Conservation (phyloP, 2,797 vertebrate species). For the Xyrichtys novacula region DNA sequence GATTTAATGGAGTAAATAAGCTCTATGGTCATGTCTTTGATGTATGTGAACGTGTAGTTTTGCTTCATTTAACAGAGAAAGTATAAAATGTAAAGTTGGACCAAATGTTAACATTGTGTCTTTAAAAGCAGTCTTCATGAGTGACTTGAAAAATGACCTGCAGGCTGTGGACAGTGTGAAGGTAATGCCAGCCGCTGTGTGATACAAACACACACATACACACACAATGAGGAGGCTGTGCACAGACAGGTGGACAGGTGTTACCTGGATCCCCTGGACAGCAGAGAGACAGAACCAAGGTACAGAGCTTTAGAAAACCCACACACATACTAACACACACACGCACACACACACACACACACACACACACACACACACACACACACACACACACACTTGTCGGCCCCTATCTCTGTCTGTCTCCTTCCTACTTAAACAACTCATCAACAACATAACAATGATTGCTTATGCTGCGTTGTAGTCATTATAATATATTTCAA, state of each 20-base stretch:
- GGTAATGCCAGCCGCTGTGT: slow-evolving; percentile 18
- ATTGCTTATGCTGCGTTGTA: too few species aligned
- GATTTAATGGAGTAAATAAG: not conserved
- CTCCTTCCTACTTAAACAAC: too few species aligned
- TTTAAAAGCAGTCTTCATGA: not conserved
- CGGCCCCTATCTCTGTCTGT: too few species aligned
- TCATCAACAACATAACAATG: too few species aligned
- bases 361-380: slow-evolving; percentile 6
- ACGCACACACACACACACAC: not conserved
- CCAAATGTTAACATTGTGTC: not conserved
- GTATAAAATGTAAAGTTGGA: not conserved
- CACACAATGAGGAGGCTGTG: slow-evolving; percentile 9
- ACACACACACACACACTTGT: slow-evolving; percentile 1
- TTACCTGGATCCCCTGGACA: slow-evolving; percentile 75
- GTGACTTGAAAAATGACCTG: not conserved
- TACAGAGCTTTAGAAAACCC: slow-evolving; percentile 62
- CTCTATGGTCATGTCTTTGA: not conserved
- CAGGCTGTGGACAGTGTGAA: not conserved
- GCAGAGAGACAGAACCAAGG: slow-evolving; percentile 66
- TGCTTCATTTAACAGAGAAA: not conserved
- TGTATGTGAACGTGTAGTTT: too few species aligned
- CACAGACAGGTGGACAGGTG: slow-evolving; percentile 47
- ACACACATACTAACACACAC: slow-evolving; percentile 19
- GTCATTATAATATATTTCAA: too few species aligned
- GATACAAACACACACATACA: slow-evolving; percentile 2